Evolutionary conservation across 2,888 invertebrate species (phyloP).

Genomic region (Deroplatys truncata): DNA sequence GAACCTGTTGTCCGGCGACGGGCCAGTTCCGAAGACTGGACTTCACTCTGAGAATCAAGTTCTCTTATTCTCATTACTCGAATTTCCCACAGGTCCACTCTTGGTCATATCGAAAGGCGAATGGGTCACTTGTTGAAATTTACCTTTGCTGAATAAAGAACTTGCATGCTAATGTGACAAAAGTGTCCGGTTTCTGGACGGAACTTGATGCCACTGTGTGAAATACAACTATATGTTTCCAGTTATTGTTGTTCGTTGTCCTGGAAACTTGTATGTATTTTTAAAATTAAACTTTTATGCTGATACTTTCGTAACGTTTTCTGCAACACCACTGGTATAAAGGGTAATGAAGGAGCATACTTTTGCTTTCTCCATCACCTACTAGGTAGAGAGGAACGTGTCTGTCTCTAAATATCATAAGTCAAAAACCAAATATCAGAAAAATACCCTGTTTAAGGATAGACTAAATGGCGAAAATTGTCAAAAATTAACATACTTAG

Average conservation of each 20-base stretch:
- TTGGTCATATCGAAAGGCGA: background rate
- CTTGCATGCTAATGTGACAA: background rate
- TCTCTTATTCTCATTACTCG: background rate
- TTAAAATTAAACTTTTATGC: too few relatives aligned
- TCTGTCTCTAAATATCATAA: too few relatives aligned
- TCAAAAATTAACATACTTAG: too few relatives aligned
- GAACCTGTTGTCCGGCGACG: background rate
- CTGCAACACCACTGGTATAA: too few relatives aligned
- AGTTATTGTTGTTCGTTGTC: background rate
- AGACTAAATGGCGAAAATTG: too few relatives aligned
- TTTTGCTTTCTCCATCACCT: too few relatives aligned
- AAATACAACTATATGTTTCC: background rate
- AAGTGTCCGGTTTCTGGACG: background rate
- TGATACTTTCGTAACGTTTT: too few relatives aligned
- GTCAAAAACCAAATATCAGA: too few relatives aligned
- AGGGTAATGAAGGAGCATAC: too few relatives aligned
- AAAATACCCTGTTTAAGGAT: too few relatives aligned
- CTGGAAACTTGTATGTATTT: background rate
- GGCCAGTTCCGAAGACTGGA: background rate
- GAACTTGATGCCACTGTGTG: background rate
- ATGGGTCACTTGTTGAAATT: background rate
- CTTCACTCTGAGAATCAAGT: background rate
- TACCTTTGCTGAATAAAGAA: background rate
- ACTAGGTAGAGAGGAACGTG: too few relatives aligned
- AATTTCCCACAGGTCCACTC: conserved; percentile 11